Evolutionary conservation across 2,888 invertebrate genomes (phyloP), one percentile per base, ranked within the genome.

Genomic region (Drosophila differens): DNA sequence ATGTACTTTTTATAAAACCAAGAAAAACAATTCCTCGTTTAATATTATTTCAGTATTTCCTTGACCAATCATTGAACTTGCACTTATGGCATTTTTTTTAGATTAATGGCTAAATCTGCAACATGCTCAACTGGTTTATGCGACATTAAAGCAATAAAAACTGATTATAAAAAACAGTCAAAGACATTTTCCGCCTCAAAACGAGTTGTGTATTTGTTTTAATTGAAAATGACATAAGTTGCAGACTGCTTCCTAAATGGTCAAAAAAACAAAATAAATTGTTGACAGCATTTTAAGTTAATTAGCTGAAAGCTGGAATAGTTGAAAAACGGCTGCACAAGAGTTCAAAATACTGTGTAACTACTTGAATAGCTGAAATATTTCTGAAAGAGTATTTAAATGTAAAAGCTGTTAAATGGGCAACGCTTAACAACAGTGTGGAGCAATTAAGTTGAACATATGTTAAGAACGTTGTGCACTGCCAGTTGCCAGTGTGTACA

Each of bases 1-100:
- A 87, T 88, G 88, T 87, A 87, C 88, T 87, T 87, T 87, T 88
- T 86, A 87, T 88, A 85, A 86, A 88, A 84, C 81, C 86, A 82
- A 79, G 57, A 81, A 64, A 49, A 44, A 19, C 51, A 37, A 37
- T 2, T 4, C 0, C 25, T 16, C 4, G n/a, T 47, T 70, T 25
- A 22, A 33, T 33, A 30, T 30, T 52, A 35, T 41, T 1, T 28
- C 32, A 19, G 1, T 33, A 35, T 60, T 32, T 66, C 54, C 60
- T 64, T 64, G 57, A 44, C 60, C 82, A 84, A 84, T 72, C 86
- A 83, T 85, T 87, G 87, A 87, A 87, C 87, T 87, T 87, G 78
- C 80, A 76, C 72, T 74, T 66, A 66, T 52, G 41, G 58, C 62
- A 37, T 30, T 41, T 52, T 49, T 61, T 71, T 73, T 74, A 71